Base-by-base conservation (phyloP, 2,113 vertebrate genomes). In the Microcebus ravelobensis region DNA sequence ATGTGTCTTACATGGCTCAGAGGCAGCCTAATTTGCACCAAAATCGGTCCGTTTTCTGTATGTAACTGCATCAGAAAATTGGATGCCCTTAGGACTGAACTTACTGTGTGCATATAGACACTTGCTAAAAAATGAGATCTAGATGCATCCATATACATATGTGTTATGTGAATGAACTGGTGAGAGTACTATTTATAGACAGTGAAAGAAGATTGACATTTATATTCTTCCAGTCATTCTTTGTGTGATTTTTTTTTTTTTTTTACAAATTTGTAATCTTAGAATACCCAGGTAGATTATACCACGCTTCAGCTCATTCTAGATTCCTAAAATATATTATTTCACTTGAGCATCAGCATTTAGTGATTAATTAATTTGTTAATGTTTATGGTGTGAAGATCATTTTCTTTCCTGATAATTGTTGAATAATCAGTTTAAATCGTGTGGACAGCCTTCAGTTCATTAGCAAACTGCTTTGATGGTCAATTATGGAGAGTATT, bases 1-100 rank as follows among this genome's bases (percentile, higher is more conserved):
- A 86, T 93, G 95, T 98, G 97, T 98, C 94, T 93, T 97, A 93
- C 94, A 97, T 80, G 89, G 96, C 97, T 98, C 98, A 87, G 91
- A 98, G 97, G 97, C 98, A 86, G 98, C 98, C 98, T 97, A 97
- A 95, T 97, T 97, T 98, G 98, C 97, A 98, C 98, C 92, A 39
- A 96, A 96, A 95, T 93, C 17, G 96, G 94, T 97, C 89, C 86
- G 68, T 95, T 96, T 96, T 97, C n/a, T 96, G 50, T 98, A 0
- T 97, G 94, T 97, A 95, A 92, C 96, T 97, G 95, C 97, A 97
- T 98, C 94, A 79, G 97, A 97, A 91, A 96, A 93, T 96, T 15
- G 97, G 79, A 89, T 97, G 85, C 95, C 95, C 96, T 96, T 96
- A 97, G 80, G 92, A 93, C 80, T 96, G 97, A 98, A 98, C 96